Percentiles rank a stretch among this genome's conserved stretches.
phyloP scores from a whole-genome alignment of 2,797 vertebrate species.

The Argentina silus region DNA sequence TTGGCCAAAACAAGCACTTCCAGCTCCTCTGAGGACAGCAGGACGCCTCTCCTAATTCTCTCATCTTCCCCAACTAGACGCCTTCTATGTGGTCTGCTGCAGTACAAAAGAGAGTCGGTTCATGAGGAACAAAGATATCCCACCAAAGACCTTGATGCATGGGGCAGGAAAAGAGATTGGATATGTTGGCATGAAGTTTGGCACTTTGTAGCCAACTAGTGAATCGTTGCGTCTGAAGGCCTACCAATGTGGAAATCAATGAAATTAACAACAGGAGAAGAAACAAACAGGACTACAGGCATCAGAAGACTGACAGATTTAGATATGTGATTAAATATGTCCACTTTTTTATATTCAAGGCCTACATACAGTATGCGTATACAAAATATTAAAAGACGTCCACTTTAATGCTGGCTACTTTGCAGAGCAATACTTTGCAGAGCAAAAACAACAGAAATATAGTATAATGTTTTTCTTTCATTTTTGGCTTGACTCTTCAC shows the following conservation, averaged over 20 bases:
- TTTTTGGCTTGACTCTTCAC: neutral
- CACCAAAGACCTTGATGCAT: neutral
- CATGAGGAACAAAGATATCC: neutral
- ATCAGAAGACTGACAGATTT: too few relatives aligned
- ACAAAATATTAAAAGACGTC: too few relatives aligned
- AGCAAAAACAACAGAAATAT: neutral
- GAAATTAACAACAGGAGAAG: neutral
- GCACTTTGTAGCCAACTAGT: neutral
- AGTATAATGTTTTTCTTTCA: neutral
- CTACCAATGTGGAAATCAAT: neutral
- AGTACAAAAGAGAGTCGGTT: neutral
- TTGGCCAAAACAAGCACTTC: constrained; percentile 7
- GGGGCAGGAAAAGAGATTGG: neutral
- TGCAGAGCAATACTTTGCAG: neutral
- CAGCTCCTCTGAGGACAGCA: neutral
- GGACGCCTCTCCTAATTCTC: neutral
- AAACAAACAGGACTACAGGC: neutral
- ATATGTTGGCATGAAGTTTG: neutral
- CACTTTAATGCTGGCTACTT: too few relatives aligned
- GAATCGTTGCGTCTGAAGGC: neutral
- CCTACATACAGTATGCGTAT: too few relatives aligned
- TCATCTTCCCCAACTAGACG: neutral
- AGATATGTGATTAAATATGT: too few relatives aligned
- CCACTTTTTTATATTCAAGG: too few relatives aligned
- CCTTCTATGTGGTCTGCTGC: neutral